Percentiles rank a stretch among this genome's conserved stretches.
phyloP scores from a whole-genome alignment of 2,888 invertebrate genomes.

The Hirtodrosophila cameraria region DNA sequence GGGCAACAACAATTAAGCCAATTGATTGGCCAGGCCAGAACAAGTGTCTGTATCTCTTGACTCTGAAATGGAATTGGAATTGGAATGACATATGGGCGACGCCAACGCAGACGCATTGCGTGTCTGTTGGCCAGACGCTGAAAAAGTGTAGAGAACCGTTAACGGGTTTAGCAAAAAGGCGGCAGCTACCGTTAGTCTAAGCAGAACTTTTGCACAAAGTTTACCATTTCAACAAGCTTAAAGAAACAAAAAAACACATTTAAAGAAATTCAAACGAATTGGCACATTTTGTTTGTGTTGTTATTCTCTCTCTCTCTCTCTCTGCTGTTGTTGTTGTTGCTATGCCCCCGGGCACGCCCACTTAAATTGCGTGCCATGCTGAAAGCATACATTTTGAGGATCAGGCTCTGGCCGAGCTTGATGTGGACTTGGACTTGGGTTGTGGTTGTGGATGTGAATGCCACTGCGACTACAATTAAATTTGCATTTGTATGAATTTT shows the following conservation, averaged over 20 bases:
- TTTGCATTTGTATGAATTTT: slow-evolving; percentile 83
- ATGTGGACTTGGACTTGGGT: slow-evolving; percentile 37
- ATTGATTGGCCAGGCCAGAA: slow-evolving; percentile 51
- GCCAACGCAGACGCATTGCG: slow-evolving; percentile 55
- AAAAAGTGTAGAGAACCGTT: slow-evolving; percentile 52
- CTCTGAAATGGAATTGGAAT: too few species aligned
- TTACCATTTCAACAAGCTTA: slow-evolving; percentile 42
- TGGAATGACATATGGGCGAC: slow-evolving; percentile 68
- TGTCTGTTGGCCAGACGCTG: slow-evolving; percentile 63
- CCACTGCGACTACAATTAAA: slow-evolving; percentile 82
- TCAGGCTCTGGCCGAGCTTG: slow-evolving; percentile 53
- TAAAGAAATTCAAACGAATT: slow-evolving; percentile 80
- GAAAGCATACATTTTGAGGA: slow-evolving; percentile 80
- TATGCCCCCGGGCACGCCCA: slow-evolving; percentile 77
- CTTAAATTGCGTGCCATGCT: slow-evolving; percentile 83
- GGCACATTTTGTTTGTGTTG: slow-evolving; percentile 58
- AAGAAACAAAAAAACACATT: slow-evolving; percentile 58
- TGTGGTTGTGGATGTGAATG: slow-evolving; percentile 43
- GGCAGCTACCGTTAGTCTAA: slow-evolving; percentile 59
- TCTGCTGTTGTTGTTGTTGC: slow-evolving; percentile 16
- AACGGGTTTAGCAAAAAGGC: slow-evolving; percentile 35
- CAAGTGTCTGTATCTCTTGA: slow-evolving; percentile 53
- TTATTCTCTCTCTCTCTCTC: slow-evolving; percentile 9
- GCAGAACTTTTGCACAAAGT: slow-evolving; percentile 14
- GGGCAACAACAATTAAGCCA: slow-evolving; percentile 30